These are phyloP conservation scores for Poeciliopsis retropinna DNA, from an alignment of 2,113 vertebrate genomes.

Conservation along the genomic window DNA sequence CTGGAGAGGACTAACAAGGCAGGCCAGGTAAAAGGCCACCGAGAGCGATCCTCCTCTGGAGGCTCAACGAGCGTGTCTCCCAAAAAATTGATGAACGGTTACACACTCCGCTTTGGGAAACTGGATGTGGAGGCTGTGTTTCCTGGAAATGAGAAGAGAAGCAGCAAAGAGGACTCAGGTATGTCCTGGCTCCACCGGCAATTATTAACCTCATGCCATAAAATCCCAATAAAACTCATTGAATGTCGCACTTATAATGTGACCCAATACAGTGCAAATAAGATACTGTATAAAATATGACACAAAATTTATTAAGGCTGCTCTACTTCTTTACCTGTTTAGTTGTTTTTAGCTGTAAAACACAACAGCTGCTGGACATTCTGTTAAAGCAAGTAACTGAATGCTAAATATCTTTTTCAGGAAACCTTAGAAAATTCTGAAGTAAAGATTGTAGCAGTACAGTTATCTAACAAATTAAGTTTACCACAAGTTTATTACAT, in stretches of 20 bases:
- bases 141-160: conserved; percentile 65
- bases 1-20: conserved; percentile 80
- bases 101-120: conserved; percentile 74
- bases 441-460: background rate
- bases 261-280: background rate
- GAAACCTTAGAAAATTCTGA: background rate
- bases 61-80: conserved; percentile 67
- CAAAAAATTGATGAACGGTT: conserved; percentile 80
- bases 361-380: background rate
- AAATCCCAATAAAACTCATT: background rate
- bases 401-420: background rate
- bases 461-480: background rate
- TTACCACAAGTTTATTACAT: background rate
- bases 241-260: background rate
- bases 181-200: conserved; percentile 21
- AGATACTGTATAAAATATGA: no score
- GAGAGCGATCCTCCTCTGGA: conserved; percentile 75
- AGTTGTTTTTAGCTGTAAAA: background rate
- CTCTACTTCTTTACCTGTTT: background rate
- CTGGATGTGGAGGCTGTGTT: conserved; percentile 73
- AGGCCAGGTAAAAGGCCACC: conserved; percentile 72
- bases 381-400: background rate
- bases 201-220: background rate
- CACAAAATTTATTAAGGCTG: background rate
- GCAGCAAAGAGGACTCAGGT: conserved; percentile 80